Percentiles rank a stretch among this genome's conserved stretches.
phyloP scores from a whole-genome alignment of 2,888 invertebrate species.

The Limulus polyphemus region DNA sequence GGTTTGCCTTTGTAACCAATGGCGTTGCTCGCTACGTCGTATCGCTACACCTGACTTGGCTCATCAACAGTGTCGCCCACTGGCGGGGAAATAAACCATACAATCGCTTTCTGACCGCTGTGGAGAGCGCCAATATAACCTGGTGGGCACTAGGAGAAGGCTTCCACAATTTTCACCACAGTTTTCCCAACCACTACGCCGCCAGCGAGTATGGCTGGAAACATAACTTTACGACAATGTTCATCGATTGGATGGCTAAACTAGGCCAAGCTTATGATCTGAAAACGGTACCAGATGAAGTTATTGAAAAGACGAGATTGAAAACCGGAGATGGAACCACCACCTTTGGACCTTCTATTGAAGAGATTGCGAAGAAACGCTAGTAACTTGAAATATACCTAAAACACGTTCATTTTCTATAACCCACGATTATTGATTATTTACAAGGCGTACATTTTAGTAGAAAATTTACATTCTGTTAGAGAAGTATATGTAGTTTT shows the following conservation, averaged over 20 bases:
- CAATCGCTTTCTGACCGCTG: slow-evolving; percentile 52
- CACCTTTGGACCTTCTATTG: too few species aligned
- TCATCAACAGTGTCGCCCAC: slow-evolving; percentile 90
- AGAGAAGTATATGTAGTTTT: too few species aligned
- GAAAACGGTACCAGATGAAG: slow-evolving; percentile 34
- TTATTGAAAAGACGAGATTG: too few species aligned
- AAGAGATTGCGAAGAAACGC: too few species aligned
- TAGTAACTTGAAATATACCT: too few species aligned
- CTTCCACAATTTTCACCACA: slow-evolving; percentile 38
- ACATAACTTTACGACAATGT: slow-evolving; percentile 37
- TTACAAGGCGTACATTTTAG: too few species aligned
- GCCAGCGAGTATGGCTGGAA: slow-evolving; percentile 38
- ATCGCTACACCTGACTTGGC: slow-evolving; percentile 80
- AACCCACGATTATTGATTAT: too few species aligned
- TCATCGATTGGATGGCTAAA: slow-evolving; percentile 36
- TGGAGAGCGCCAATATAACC: slow-evolving; percentile 35
- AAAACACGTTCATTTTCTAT: too few species aligned
- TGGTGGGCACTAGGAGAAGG: slow-evolving; percentile 33
- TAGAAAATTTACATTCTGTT: too few species aligned
- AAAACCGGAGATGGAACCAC: too few species aligned
- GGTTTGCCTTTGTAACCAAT: slow-evolving; percentile 68
- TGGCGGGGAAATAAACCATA: slow-evolving; percentile 87
- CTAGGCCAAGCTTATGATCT: slow-evolving; percentile 36
- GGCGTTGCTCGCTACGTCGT: slow-evolving; percentile 64
- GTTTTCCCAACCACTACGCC: slow-evolving; percentile 39